A percentile compares a stretch with the other conserved stretches of the same genome.
These are phyloP conservation scores for Oreonectes daqikongensis DNA, from an alignment of 2,797 vertebrate genomes.

Conservation along the genomic window DNA sequence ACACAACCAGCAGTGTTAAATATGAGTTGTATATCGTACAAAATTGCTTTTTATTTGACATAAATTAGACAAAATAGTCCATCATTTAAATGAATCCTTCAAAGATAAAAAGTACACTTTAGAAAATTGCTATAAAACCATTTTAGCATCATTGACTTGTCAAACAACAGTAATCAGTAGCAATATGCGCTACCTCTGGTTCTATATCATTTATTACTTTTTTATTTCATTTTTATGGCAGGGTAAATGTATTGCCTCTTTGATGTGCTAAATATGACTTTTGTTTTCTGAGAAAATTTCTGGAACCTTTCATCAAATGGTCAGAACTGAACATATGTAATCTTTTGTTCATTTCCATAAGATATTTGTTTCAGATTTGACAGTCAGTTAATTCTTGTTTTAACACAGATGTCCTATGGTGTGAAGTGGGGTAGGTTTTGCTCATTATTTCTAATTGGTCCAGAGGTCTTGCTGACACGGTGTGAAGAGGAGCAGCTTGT, in stretches of 20 bases:
- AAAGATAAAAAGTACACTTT: background rate
- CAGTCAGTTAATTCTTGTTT: background rate
- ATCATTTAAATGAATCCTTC: background rate
- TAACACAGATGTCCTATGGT: background rate
- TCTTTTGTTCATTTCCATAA: conserved; percentile 1
- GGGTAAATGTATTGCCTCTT: background rate
- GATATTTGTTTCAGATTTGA: background rate
- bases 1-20: too few species aligned
- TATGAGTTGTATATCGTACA: too few species aligned
- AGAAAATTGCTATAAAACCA: background rate
- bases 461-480: conserved; percentile 9
- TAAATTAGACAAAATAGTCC: too few species aligned
- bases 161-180: conserved; percentile 12
- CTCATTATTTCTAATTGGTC: conserved; percentile 36
- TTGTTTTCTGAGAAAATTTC: background rate
- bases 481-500: background rate
- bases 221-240: background rate
- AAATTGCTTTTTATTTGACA: too few species aligned
- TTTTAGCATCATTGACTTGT: background rate
- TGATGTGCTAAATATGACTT: background rate
- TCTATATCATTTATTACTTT: too few species aligned
- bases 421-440: background rate
- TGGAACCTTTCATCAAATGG: too few species aligned
- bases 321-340: background rate
- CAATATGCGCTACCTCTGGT: too few species aligned